These are phyloP conservation scores for Rhabdornis inornatus DNA, from an alignment of 2,113 vertebrate genomes.

Conservation along the genomic window DNA sequence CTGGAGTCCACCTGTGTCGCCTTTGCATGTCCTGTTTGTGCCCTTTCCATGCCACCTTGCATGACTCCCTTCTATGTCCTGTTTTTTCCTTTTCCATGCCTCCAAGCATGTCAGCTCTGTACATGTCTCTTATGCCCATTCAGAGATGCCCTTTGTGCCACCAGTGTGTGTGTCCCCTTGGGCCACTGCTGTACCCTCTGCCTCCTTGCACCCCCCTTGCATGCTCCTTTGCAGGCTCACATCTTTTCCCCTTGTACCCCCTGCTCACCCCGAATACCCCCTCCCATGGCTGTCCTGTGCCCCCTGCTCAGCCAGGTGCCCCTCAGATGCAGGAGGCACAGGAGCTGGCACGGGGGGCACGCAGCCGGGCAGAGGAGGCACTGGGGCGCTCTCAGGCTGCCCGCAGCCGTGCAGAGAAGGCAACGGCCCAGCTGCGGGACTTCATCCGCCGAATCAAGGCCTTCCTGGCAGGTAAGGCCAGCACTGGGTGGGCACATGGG, in stretches of 20 bases:
- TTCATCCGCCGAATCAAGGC: constrained; percentile 82
- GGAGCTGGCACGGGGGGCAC: constrained; percentile 71
- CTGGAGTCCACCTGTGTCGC: not conserved
- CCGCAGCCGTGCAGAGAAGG: constrained; percentile 72
- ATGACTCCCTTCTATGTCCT: not conserved
- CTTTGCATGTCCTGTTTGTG: not conserved
- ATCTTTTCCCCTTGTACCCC: rapidly evolving
- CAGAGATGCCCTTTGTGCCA: not conserved
- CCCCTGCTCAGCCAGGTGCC: not conserved
- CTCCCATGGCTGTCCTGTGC: not conserved
- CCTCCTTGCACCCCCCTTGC: not conserved
- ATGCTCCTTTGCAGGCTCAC: not conserved
- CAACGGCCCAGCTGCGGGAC: constrained; percentile 75
- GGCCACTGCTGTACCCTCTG: not conserved
- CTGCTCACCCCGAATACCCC: not conserved
- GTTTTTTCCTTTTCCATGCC: not conserved
- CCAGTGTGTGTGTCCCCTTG: not conserved
- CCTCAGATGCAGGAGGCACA: constrained; percentile 79
- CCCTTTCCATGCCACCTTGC: not conserved
- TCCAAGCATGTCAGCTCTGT: not conserved
- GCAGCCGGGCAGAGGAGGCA: constrained; percentile 66
- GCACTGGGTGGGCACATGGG: not conserved
- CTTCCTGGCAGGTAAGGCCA: constrained; percentile 78
- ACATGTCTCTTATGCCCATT: not conserved
- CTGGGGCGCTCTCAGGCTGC: constrained; percentile 72